A percentile compares a stretch with the other conserved stretches of the same genome.
phyloP scores from a whole-genome alignment of 2,113 vertebrate species.

The Petrocephalus microphthalmus region DNA sequence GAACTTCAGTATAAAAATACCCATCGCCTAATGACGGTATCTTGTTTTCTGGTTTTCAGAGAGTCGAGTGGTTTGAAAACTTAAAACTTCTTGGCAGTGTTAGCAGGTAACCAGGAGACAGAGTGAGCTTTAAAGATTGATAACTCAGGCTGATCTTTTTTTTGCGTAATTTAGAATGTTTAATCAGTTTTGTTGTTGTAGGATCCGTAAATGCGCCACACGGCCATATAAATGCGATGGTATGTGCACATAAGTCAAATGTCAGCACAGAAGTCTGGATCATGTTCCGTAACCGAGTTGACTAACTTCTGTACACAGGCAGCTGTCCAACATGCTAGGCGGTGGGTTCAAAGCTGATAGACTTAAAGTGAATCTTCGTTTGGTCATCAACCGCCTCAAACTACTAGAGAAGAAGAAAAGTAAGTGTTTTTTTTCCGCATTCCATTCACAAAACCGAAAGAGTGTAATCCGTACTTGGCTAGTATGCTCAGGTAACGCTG shows the following conservation, averaged over 20 bases:
- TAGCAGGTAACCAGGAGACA: not conserved
- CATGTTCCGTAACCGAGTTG: not conserved
- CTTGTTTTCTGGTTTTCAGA: not conserved
- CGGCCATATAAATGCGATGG: not conserved
- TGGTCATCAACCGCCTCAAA: slow-evolving; percentile 94
- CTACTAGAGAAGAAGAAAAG: slow-evolving; percentile 97
- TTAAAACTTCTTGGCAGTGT: not conserved
- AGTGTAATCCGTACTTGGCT: not conserved
- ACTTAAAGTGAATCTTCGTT: slow-evolving; percentile 86
- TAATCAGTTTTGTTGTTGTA: not conserved
- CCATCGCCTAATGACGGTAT: not conserved
- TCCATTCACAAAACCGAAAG: not conserved
- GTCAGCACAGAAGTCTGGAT: not conserved
- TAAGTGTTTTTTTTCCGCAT: slow-evolving; percentile 57
- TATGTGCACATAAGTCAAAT: too few species aligned
- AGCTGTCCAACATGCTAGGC: slow-evolving; percentile 70
- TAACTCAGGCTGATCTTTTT: not conserved
- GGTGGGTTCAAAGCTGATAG: slow-evolving; percentile 91
- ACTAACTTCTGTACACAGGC: slow-evolving; percentile 25
- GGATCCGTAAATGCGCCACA: not conserved
- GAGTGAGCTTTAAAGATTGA: not conserved
- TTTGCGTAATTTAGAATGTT: not conserved
- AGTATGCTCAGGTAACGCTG: not conserved
- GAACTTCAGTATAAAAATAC: not conserved
- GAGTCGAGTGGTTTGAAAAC: not conserved